Evolutionary conservation across 2,888 invertebrate genomes (phyloP).

Genomic region (Sympetrum striolatum): DNA sequence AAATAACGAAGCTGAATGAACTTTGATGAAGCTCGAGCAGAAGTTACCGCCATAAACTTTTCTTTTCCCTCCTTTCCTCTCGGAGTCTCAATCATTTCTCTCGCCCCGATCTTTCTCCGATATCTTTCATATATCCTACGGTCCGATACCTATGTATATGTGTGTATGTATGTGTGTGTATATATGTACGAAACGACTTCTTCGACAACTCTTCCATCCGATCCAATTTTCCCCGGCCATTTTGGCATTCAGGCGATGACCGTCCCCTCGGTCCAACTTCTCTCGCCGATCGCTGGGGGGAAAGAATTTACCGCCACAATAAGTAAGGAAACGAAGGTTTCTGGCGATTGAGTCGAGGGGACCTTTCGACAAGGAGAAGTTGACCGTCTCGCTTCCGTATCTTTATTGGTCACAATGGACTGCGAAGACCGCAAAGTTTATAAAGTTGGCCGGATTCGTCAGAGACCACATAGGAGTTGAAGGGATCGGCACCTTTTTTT

Average conservation of each 20-base stretch:
- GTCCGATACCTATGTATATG: not conserved
- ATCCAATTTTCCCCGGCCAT: slow-evolving; percentile 9
- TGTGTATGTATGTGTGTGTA: not conserved
- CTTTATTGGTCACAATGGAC: not conserved
- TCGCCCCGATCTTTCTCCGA: not conserved
- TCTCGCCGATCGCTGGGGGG: not conserved
- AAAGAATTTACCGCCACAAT: not conserved
- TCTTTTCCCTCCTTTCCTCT: not conserved
- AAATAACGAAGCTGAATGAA: too few species aligned
- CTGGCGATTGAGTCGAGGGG: not conserved
- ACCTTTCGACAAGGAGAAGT: not conserved
- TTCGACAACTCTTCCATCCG: not conserved
- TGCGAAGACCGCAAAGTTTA: not conserved
- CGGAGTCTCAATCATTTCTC: not conserved
- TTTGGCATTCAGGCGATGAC: slow-evolving; percentile 35
- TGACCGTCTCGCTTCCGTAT: not conserved
- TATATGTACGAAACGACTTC: not conserved
- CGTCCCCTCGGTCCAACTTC: not conserved
- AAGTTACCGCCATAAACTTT: too few species aligned
- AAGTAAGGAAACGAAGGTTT: slow-evolving; percentile 11
- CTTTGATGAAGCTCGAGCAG: too few species aligned
- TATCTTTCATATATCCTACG: not conserved
- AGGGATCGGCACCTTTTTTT: not conserved
- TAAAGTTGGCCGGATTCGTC: not conserved
- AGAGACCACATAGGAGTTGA: not conserved